A percentile compares a stretch with the other conserved stretches of the same genome.
Conservation (phyloP, 2,797 vertebrate genomes). For the Rhabdomys pumilio region DNA sequence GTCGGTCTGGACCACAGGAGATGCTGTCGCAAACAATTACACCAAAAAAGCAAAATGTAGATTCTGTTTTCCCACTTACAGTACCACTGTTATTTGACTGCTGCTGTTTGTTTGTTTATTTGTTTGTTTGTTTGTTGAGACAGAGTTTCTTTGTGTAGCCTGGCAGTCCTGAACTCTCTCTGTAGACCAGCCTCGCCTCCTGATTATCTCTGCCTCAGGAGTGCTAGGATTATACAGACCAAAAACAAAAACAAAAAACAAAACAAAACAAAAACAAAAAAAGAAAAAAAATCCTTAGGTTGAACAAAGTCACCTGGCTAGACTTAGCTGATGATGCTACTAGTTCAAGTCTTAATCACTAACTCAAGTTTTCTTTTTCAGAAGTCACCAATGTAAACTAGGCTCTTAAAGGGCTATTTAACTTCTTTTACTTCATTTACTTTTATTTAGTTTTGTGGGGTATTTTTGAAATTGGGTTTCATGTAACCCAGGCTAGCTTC, state of each 20-base stretch:
- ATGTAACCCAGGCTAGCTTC: neutral
- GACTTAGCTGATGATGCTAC: neutral
- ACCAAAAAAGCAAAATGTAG: neutral
- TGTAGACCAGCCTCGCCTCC: neutral
- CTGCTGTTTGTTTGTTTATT: neutral
- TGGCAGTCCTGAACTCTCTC: neutral
- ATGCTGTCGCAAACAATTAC: neutral
- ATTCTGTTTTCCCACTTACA: conserved; percentile 16
- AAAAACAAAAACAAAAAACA: neutral
- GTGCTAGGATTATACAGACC: neutral
- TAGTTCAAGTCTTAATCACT: neutral
- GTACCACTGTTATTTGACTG: neutral
- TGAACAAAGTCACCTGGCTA: neutral
- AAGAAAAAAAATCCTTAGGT: neutral
- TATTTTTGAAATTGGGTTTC: neutral
- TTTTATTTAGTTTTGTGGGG: neutral
- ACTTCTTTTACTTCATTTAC: neutral
- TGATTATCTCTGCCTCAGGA: neutral
- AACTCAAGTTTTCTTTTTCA: conserved; percentile 25
- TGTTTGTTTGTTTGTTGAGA: neutral
- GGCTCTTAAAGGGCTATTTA: neutral
- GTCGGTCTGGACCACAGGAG: neutral
- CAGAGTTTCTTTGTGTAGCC: neutral
- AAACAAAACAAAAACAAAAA: neutral
- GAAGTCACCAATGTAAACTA: conserved; percentile 15